Percentiles rank a stretch among this genome's conserved stretches.
These are phyloP conservation scores for Pecten maximus DNA, from an alignment of 2,888 invertebrate species.

Conservation along the genomic window DNA sequence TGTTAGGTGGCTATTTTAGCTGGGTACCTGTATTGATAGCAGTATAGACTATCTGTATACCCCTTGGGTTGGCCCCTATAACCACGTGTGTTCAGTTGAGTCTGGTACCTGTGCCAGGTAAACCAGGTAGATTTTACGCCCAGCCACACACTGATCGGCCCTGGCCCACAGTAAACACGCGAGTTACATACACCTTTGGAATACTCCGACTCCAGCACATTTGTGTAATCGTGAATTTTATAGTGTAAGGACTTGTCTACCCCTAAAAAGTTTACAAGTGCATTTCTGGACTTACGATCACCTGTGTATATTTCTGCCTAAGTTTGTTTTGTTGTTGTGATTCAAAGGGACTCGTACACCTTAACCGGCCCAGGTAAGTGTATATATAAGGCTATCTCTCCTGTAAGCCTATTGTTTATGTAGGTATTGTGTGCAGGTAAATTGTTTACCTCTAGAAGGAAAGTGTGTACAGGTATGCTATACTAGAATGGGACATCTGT, in stretches of 20 bases:
- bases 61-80: neutral
- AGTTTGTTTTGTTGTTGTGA: slow-evolving; percentile 1
- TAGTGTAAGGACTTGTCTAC: neutral
- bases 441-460: neutral
- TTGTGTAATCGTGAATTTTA: neutral
- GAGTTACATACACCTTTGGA: neutral
- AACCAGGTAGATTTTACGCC: slow-evolving; percentile 20
- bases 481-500: neutral
- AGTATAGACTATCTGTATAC: too few species aligned
- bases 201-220: neutral
- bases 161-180: neutral
- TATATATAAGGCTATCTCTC: neutral
- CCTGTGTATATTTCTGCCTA: neutral
- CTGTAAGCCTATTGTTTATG: neutral
- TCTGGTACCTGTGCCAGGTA: slow-evolving; percentile 10
- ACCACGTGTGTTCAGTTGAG: neutral
- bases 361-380: slow-evolving; percentile 19
- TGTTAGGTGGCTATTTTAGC: too few species aligned
- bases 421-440: slow-evolving; percentile 9
- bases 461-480: slow-evolving; percentile 8
- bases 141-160: neutral
- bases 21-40: too few species aligned
- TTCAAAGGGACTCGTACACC: neutral
- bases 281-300: neutral
- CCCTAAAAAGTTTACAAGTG: slow-evolving; percentile 4